Conservation (phyloP, 2,113 vertebrate genomes). For the Phrynocephalus versicolor region DNA sequence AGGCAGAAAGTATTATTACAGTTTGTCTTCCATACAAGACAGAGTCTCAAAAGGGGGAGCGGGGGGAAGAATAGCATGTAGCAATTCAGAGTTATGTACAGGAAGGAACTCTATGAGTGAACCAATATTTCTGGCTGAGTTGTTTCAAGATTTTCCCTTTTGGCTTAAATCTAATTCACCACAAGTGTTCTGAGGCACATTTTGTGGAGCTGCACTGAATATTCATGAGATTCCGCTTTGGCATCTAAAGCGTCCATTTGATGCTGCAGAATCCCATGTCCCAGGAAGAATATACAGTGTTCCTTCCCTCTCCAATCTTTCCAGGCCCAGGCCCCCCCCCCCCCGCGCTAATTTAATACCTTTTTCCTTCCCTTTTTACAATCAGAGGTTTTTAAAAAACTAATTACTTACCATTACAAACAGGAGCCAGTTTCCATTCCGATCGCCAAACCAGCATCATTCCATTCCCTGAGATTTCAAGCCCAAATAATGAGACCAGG, state of each 20-base stretch:
- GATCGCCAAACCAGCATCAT: too few relatives aligned
- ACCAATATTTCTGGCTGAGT: neutral
- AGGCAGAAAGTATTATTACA: slow-evolving; percentile 19
- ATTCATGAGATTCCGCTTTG: neutral
- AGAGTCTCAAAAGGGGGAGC: neutral
- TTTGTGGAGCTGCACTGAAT: neutral
- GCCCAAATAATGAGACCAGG: too few relatives aligned
- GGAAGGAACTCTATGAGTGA: neutral
- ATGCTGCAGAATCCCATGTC: neutral
- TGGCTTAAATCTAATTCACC: neutral
- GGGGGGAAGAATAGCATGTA: neutral
- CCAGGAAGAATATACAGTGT: neutral
- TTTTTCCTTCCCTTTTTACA: neutral
- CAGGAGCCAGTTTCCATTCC: too few relatives aligned
- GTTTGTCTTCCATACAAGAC: neutral
- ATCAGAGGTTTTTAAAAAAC: too few relatives aligned
- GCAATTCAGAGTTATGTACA: neutral
- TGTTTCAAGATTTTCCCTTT: neutral
- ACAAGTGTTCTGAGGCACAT: neutral
- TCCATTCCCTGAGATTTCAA: too few relatives aligned
- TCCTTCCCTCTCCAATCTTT: neutral
- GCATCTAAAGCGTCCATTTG: neutral
- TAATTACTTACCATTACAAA: too few relatives aligned
- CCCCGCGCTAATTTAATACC: neutral
- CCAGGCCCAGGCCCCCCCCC: neutral